Conservation (phyloP, 92 coral and sea anemone genomes). For the Zoanthus gigantus region DNA sequence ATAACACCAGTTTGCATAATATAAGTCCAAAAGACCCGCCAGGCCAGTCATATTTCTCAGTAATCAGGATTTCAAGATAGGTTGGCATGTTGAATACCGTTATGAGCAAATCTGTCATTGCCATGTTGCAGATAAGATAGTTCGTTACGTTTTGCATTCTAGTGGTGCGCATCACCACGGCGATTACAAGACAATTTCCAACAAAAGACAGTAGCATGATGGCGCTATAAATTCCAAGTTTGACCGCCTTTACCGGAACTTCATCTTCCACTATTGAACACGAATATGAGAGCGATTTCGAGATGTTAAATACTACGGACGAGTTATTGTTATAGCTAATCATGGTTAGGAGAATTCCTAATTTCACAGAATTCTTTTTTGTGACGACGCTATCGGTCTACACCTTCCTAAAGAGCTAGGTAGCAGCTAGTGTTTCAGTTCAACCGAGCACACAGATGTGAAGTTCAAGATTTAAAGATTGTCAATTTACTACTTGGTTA, state of each 20-base stretch:
- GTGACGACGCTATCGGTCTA: neutral
- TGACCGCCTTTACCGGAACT: slow-evolving; percentile 53
- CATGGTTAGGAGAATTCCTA: neutral
- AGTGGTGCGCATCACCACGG: slow-evolving; percentile 61
- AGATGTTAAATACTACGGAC: neutral
- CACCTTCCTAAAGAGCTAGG: neutral
- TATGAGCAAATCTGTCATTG: slow-evolving; percentile 76
- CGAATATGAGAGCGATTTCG: neutral
- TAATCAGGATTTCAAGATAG: slow-evolving; percentile 70
- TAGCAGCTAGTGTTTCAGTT: neutral
- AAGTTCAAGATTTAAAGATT: neutral
- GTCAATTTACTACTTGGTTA: slow-evolving; percentile 11
- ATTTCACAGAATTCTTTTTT: neutral
- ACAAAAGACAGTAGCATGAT: slow-evolving; percentile 71
- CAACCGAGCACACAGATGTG: slow-evolving; percentile 20
- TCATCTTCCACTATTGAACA: slow-evolving; percentile 34
- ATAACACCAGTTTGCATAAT: slow-evolving; percentile 72
- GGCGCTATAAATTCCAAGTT: slow-evolving; percentile 54
- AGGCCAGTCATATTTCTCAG: slow-evolving; percentile 76
- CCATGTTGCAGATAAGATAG: slow-evolving; percentile 81
- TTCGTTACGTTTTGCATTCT: slow-evolving; percentile 78
- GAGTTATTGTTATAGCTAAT: slow-evolving; percentile 14
- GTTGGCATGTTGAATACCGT: slow-evolving; percentile 86
- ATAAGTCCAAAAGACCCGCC: slow-evolving; percentile 72
- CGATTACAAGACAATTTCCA: slow-evolving; percentile 68